A percentile compares a stretch with the other conserved stretches of the same genome.
These are phyloP conservation scores for Polydrusus pterygomalis DNA, from an alignment of 2,888 invertebrate species.

Conservation along the genomic window DNA sequence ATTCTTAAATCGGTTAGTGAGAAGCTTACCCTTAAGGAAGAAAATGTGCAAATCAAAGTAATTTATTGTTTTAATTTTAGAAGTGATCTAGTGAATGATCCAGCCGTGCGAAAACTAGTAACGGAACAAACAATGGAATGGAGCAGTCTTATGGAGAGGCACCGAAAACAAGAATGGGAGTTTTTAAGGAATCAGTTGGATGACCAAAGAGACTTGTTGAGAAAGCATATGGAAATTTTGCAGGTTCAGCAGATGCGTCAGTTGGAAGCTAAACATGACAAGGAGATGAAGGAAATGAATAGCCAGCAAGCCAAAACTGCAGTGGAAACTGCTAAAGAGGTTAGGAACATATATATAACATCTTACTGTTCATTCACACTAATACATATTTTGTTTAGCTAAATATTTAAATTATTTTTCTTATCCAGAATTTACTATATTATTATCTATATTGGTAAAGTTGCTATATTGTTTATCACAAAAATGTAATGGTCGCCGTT, in stretches of 20 bases:
- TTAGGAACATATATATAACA: slow-evolving; percentile 67
- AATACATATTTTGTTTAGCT: too few species aligned
- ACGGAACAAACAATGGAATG: slow-evolving; percentile 95
- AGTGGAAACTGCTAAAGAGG: slow-evolving; percentile 97
- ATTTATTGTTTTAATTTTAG: slow-evolving; percentile 75
- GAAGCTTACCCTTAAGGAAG: not conserved
- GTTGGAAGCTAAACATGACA: slow-evolving; percentile 91
- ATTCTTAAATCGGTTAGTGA: too few species aligned
- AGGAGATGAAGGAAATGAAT: slow-evolving; percentile 97
- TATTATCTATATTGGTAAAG: too few species aligned
- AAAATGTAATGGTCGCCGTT: too few species aligned
- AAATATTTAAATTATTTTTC: too few species aligned
- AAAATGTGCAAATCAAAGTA: too few species aligned
- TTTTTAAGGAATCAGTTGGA: slow-evolving; percentile 87
- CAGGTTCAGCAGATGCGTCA: slow-evolving; percentile 92
- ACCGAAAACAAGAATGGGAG: slow-evolving; percentile 88
- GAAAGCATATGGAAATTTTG: slow-evolving; percentile 85
- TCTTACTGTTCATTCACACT: too few species aligned
- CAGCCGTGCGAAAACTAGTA: slow-evolving; percentile 87
- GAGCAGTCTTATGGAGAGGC: slow-evolving; percentile 91
- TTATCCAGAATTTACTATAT: too few species aligned
- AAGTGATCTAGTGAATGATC: slow-evolving; percentile 86
- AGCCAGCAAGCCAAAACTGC: slow-evolving; percentile 95
- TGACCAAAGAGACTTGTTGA: slow-evolving; percentile 85
- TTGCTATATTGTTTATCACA: too few species aligned